Conservation (phyloP, 23 tunicate species). For the Trididemnum clinides region DNA sequence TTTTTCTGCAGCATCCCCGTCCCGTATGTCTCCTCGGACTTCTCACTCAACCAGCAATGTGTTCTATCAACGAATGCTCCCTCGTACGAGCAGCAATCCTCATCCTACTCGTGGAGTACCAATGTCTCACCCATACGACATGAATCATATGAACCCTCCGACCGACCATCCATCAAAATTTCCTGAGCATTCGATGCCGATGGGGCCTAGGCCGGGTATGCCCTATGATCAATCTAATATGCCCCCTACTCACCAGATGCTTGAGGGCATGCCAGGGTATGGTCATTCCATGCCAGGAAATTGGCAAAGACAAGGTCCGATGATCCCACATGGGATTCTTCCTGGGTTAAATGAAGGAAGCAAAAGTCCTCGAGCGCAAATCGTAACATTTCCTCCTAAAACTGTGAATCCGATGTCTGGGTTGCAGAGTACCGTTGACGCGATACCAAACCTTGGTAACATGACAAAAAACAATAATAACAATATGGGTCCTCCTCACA, state of each 20-base stretch:
- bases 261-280: background rate
- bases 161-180: constrained; percentile 7
- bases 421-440: constrained; percentile 79
- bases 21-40: constrained; percentile 12
- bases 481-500: constrained; percentile 72
- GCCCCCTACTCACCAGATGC: background rate
- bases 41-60: background rate
- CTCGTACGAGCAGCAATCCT: constrained; percentile 18
- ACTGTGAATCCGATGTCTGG: constrained; percentile 83
- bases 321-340: constrained; percentile 21
- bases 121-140: background rate
- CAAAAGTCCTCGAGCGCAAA: constrained; percentile 54
- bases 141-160: background rate
- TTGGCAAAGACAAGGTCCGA: constrained; percentile 56
- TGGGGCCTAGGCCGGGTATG: constrained; percentile 39
- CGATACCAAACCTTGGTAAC: constrained; percentile 57
- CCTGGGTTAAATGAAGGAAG: constrained; percentile 12
- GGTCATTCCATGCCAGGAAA: background rate
- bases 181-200: background rate
- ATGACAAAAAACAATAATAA: constrained; percentile 59
- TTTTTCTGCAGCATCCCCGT: background rate
- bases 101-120: background rate
- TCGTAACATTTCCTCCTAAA: background rate
- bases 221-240: constrained; percentile 23
- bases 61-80: background rate